Evolutionary conservation across 1,140 invertebrate genomes (phyloP).

Genomic region (Tetramorium simillimum): DNA sequence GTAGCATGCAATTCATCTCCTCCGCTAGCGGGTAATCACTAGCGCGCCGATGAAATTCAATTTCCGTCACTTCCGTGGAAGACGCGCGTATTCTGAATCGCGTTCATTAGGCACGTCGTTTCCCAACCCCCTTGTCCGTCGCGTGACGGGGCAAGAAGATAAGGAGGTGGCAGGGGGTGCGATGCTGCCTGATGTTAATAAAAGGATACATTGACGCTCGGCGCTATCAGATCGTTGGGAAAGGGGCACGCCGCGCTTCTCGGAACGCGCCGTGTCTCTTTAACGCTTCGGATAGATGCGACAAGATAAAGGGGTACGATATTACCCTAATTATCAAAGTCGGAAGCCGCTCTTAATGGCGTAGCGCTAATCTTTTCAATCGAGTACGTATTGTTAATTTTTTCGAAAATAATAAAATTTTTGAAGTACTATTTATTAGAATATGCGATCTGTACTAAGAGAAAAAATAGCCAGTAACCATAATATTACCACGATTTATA

Average conservation of each 20-base stretch:
- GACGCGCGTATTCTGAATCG: constrained; percentile 66
- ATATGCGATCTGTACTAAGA: not conserved
- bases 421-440: constrained; percentile 24
- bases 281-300: constrained; percentile 33
- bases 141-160: constrained; percentile 47
- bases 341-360: not conserved
- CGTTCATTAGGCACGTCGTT: constrained; percentile 68
- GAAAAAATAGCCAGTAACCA: no score
- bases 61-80: constrained; percentile 68
- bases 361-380: not conserved
- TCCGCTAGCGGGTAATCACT: constrained; percentile 42
- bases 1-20: constrained; percentile 65
- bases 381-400: not conserved
- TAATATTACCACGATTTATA: no score
- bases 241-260: constrained; percentile 37
- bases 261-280: constrained; percentile 30
- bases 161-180: constrained; percentile 45
- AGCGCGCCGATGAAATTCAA: constrained; percentile 68
- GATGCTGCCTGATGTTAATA: constrained; percentile 55
- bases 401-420: constrained; percentile 62
- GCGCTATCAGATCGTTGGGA: constrained; percentile 56
- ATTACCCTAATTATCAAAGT: constrained; percentile 47
- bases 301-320: constrained; percentile 40
- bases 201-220: constrained; percentile 61
- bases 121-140: constrained; percentile 39